Percentiles rank a stretch among this genome's conserved stretches.
Evolutionary conservation across 2,888 invertebrate species (phyloP).

Genomic region (Drosophila meridionalis): DNA sequence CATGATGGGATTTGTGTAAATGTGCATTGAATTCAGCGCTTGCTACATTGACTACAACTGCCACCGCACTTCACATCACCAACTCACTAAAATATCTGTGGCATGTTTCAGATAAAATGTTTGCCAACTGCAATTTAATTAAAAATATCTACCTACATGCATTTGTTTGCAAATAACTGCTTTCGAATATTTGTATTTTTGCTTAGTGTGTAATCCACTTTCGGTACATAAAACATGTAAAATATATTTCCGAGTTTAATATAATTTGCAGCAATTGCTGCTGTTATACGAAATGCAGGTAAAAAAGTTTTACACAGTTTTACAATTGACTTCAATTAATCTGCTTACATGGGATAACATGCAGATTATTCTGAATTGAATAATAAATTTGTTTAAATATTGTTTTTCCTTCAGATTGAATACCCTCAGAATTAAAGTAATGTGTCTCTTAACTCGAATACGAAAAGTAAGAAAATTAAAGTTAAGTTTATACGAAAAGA

Average conservation of each 20-base stretch:
- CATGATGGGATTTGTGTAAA: conserved; percentile 14
- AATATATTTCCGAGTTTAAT: background rate
- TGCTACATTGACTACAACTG: conserved; percentile 15
- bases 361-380: no score
- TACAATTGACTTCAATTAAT: background rate
- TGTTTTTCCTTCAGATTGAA: no score
- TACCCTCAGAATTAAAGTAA: no score
- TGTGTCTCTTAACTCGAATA: no score
- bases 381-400: no score
- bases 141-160: conserved; percentile 29
- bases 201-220: background rate
- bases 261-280: background rate
- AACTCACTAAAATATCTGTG: conserved; percentile 44
- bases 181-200: conserved; percentile 5
- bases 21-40: conserved; percentile 27
- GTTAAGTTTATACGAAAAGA: no score
- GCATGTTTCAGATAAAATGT: conserved; percentile 52
- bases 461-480: no score
- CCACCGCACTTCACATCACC: background rate
- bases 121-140: conserved; percentile 48
- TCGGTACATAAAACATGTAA: background rate
- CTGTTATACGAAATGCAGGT: background rate
- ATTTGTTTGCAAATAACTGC: conserved; percentile 13
- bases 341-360: background rate
- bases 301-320: background rate